A percentile compares a stretch with the other conserved stretches of the same genome.
phyloP scores from a whole-genome alignment of 2,113 vertebrate species.

The Corythoichthys haematopterus region DNA sequence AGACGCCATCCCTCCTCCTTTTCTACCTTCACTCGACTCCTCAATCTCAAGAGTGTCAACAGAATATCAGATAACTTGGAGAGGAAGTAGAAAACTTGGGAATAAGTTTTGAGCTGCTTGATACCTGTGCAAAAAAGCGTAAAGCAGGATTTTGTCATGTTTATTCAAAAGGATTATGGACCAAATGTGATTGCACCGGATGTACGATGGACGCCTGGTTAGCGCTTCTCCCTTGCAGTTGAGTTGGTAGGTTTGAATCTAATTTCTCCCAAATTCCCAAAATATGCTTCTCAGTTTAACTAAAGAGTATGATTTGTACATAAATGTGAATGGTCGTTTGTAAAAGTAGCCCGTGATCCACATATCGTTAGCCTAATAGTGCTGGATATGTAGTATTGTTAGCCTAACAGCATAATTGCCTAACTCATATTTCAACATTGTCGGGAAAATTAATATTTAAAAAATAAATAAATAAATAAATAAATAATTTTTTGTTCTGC shows the following conservation, averaged over 20 bases:
- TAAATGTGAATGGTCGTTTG: no score
- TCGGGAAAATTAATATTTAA: no score
- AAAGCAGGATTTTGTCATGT: neutral
- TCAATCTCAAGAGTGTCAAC: slow-evolving; percentile 12
- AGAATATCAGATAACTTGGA: slow-evolving; percentile 16
- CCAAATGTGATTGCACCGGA: neutral
- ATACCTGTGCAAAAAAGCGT: neutral
- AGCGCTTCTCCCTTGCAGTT: neutral
- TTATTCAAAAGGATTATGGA: neutral
- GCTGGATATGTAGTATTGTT: no score
- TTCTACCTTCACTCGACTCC: neutral
- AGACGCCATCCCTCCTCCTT: neutral
- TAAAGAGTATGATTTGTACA: no score
- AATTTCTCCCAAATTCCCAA: no score
- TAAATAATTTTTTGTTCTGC: no score
- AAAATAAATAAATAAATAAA: no score
- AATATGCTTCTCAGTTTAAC: no score
- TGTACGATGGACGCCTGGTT: neutral
- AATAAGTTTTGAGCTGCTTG: neutral
- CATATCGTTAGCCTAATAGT: no score
- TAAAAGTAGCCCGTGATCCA: no score
- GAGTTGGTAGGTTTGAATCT: neutral
- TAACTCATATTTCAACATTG: no score
- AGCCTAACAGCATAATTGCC: no score
- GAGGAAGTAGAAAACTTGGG: neutral